Evolutionary conservation across 2,888 invertebrate species (phyloP).

Genomic region (Volucella inflata): DNA sequence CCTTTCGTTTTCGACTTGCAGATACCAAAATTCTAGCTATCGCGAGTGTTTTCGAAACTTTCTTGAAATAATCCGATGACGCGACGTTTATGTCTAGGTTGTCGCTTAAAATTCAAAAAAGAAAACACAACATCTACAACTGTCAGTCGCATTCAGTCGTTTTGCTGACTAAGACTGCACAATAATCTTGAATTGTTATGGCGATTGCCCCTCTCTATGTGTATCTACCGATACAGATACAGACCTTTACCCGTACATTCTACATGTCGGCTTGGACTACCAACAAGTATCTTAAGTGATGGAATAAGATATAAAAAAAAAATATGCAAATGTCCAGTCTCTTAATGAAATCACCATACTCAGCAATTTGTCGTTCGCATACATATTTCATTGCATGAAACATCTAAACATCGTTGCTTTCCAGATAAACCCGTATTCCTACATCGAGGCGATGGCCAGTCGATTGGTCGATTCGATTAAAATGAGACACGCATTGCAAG

Average conservation of each 20-base stretch:
- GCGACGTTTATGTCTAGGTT: not conserved
- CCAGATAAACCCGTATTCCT: constrained; percentile 65
- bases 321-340: constrained; percentile 55
- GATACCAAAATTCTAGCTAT: constrained; percentile 13
- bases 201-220: constrained; percentile 27
- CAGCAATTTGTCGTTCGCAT: constrained; percentile 62
- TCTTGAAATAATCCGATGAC: constrained; percentile 5
- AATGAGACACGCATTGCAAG: constrained; percentile 43
- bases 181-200: constrained; percentile 46
- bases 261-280: constrained; percentile 15
- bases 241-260: not conserved
- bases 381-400: constrained; percentile 36
- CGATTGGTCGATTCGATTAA: constrained; percentile 16
- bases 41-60: constrained; percentile 15
- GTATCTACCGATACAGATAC: constrained; percentile 22
- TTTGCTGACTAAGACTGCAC: constrained; percentile 17
- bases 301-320: too few species aligned
- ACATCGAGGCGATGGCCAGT: not conserved
- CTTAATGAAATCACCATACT: constrained; percentile 56
- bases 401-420: constrained; percentile 26
- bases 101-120: constrained; percentile 7
- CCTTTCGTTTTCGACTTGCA: constrained; percentile 33
- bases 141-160: not conserved
- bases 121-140: constrained; percentile 15
- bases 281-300: not conserved